Evolutionary conservation across 2,113 vertebrate genomes (phyloP), one percentile per base, ranked within the genome.

Genomic region (Cephalopholis sonnerati): DNA sequence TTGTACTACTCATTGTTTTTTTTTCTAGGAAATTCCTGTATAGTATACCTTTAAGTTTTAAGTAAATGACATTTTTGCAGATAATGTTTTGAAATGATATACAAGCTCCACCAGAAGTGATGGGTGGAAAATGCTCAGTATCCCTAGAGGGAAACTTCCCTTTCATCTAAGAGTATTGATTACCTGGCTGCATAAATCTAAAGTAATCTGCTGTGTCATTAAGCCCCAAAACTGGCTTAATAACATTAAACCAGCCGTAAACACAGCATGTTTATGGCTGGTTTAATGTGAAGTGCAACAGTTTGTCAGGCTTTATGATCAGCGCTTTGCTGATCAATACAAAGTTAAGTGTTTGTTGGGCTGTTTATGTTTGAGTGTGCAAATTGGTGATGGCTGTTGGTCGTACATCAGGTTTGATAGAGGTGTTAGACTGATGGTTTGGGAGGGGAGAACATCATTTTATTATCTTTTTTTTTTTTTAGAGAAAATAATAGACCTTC

Each of bases 221-320:
- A 68, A 78, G 13, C 15, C 51, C 51, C 17, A 15, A 58, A 69
- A 69, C 63, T 59, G 59, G 22, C 18, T 82, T 50, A 63, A 76
- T 66, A 25, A 15, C 68, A 71, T 24, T 8, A 70, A 66, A 64
- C 4, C 25, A 72, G 50, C 50, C 22, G 8, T 50, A 69, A 57
- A 67, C 55, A 39, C 25, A 48, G 24, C 36, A 25, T 69, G 36
- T 74, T 77, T 50, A 69, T 44, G n/a, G 63, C 41, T 74, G 46
- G 5, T 75, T 59, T 71, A 44, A 82, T 74, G 29, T 54, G 44
- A 79, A 66, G 64, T 64, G 64, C 66, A 72, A 53, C 27, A 29
- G 39, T 71, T 66, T 76, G 27, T 80, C 41, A 73, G 61, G 24
- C 5, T 16, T 77, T 68, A 87, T 77, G 61, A 87, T 76, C 55